Percentiles rank a stretch among this genome's conserved stretches.
Conservation (phyloP, 2,888 invertebrate genomes). For the Antheraea assamensis region DNA sequence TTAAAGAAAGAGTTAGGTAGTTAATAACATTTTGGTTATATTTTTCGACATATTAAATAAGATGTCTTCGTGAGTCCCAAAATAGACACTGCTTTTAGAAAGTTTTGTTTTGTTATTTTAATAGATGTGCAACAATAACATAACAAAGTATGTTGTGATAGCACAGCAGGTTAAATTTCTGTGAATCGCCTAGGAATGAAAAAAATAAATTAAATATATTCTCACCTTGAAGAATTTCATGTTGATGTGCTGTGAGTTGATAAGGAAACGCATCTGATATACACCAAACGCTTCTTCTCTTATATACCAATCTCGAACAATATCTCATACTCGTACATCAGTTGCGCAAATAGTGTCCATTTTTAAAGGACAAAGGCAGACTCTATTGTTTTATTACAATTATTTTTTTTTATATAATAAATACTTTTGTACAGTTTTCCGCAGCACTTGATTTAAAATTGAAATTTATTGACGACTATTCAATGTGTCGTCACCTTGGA, state of each 20-base stretch:
- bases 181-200: not conserved
- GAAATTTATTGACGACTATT: not conserved
- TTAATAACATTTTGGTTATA: no score
- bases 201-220: not conserved
- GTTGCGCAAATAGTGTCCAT: not conserved
- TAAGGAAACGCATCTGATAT: not conserved
- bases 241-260: constrained; percentile 3
- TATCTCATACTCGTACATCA: not conserved
- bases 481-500: not conserved
- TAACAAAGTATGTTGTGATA: no score
- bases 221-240: constrained; percentile 13
- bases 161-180: not conserved
- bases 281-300: not conserved
- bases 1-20: no score
- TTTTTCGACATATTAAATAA: no score
- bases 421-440: no score
- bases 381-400: not conserved
- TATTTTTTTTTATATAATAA: not conserved
- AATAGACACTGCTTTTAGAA: no score
- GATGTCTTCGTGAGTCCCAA: no score
- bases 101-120: no score
- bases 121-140: no score
- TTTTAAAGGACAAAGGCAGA: not conserved
- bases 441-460: not conserved
- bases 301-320: constrained; percentile 1